Evolutionary conservation across 2,113 vertebrate species (phyloP).

Genomic region (Aplodontia rufa): DNA sequence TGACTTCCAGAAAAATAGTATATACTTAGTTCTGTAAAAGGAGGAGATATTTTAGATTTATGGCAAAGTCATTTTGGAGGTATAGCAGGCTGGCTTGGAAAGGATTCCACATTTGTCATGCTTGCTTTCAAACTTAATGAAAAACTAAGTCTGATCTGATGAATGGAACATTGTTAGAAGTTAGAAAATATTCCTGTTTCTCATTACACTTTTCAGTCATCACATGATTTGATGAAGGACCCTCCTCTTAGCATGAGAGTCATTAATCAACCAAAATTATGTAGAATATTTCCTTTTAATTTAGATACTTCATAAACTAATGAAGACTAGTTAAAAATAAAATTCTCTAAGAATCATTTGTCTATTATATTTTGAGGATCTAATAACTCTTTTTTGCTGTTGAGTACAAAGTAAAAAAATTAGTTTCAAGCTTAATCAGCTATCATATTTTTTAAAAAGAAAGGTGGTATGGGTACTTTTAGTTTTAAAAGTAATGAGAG

Average conservation of each 20-base stretch:
- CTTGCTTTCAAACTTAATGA: slow-evolving; percentile 61
- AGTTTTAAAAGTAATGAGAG: slow-evolving; percentile 32
- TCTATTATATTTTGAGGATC: slow-evolving; percentile 15
- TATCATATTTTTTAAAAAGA: neutral
- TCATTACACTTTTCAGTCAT: slow-evolving; percentile 62
- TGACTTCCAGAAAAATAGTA: slow-evolving; percentile 13
- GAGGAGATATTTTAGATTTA: slow-evolving; percentile 55
- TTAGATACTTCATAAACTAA: slow-evolving; percentile 40
- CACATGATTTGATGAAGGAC: slow-evolving; percentile 54
- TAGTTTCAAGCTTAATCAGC: neutral
- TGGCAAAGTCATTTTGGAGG: slow-evolving; percentile 55
- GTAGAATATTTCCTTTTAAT: slow-evolving; percentile 43
- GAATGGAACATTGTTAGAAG: slow-evolving; percentile 58
- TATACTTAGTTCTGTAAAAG: slow-evolving; percentile 46
- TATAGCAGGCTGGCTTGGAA: slow-evolving; percentile 45
- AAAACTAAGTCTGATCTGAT: slow-evolving; percentile 55
- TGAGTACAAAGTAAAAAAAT: slow-evolving; percentile 42
- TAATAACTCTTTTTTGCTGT: neutral
- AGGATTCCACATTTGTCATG: slow-evolving; percentile 34
- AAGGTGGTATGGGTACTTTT: slow-evolving; percentile 19
- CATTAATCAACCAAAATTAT: slow-evolving; percentile 50
- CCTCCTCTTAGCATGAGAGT: slow-evolving; percentile 5
- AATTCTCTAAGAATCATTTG: slow-evolving; percentile 19
- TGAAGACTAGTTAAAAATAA: slow-evolving; percentile 51
- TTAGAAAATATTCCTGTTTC: slow-evolving; percentile 60